These are phyloP conservation scores for Cremastinae sp. DNA, from an alignment of 2,888 invertebrate genomes.

Conservation along the genomic window DNA sequence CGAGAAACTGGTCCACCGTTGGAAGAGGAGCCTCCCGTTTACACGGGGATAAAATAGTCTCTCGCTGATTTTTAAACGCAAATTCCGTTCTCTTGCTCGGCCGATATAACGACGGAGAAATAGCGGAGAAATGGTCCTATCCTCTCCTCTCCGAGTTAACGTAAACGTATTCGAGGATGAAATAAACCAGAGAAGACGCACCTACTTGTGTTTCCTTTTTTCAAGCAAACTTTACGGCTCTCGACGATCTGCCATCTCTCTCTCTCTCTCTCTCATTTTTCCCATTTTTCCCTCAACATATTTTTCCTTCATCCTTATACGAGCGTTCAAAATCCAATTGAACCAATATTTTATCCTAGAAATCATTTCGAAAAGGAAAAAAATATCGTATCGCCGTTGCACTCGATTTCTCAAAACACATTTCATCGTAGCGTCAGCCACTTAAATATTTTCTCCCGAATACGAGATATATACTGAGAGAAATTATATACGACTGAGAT, in stretches of 20 bases:
- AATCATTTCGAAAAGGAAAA: too few relatives aligned
- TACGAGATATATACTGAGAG: too few relatives aligned
- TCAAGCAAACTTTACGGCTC: constrained; percentile 18
- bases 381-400: too few relatives aligned
- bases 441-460: too few relatives aligned
- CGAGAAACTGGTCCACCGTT: constrained; percentile 55
- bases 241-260: neutral
- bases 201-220: neutral
- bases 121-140: constrained; percentile 46
- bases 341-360: too few relatives aligned
- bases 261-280: neutral
- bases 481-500: too few relatives aligned
- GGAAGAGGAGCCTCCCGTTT: constrained; percentile 10
- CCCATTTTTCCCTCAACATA: neutral
- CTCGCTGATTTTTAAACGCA: constrained; percentile 21
- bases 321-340: too few relatives aligned
- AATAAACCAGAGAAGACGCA: too few relatives aligned
- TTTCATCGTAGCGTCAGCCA: too few relatives aligned
- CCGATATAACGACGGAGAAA: constrained; percentile 8
- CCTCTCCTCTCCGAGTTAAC: constrained; percentile 3
- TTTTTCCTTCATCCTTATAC: neutral
- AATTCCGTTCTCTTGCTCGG: constrained; percentile 34
- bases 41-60: constrained; percentile 43
- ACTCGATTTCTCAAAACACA: too few relatives aligned
- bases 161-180: neutral